Conservation (phyloP, 1,140 invertebrate species). For the Glossosoma conforme region DNA sequence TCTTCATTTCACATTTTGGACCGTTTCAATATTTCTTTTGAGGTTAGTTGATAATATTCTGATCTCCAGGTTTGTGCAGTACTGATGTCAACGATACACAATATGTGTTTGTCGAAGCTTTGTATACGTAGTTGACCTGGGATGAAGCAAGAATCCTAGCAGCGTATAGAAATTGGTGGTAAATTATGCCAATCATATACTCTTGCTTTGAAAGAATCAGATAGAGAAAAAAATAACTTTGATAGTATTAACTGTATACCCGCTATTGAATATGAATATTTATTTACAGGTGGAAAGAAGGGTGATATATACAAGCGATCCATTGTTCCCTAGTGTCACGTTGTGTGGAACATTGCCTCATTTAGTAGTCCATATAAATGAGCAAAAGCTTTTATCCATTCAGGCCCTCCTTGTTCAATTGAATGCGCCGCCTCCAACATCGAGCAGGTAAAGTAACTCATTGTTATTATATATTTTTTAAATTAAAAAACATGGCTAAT, state of each 20-base stretch:
- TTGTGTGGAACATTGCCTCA: constrained; percentile 80
- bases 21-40: constrained; percentile 83
- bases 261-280: too few relatives aligned
- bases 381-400: constrained; percentile 63
- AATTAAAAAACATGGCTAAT: too few relatives aligned
- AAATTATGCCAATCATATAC: too few relatives aligned
- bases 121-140: too few relatives aligned
- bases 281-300: constrained; percentile 64
- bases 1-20: constrained; percentile 85
- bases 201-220: too few relatives aligned
- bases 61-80: constrained; percentile 3
- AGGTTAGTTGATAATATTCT: constrained; percentile 42
- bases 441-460: constrained; percentile 19
- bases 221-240: too few relatives aligned
- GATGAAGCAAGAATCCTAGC: too few relatives aligned
- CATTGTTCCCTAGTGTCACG: constrained; percentile 76
- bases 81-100: too few relatives aligned
- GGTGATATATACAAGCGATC: constrained; percentile 76
- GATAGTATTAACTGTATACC: too few relatives aligned
- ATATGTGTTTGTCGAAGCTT: too few relatives aligned
- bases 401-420: constrained; percentile 23
- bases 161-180: too few relatives aligned
- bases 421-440: constrained; percentile 15
- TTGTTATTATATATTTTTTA: too few relatives aligned
- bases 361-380: constrained; percentile 84